phyloP scores from a whole-genome alignment of 2,888 invertebrate species.

The Mystacides longicornis region DNA sequence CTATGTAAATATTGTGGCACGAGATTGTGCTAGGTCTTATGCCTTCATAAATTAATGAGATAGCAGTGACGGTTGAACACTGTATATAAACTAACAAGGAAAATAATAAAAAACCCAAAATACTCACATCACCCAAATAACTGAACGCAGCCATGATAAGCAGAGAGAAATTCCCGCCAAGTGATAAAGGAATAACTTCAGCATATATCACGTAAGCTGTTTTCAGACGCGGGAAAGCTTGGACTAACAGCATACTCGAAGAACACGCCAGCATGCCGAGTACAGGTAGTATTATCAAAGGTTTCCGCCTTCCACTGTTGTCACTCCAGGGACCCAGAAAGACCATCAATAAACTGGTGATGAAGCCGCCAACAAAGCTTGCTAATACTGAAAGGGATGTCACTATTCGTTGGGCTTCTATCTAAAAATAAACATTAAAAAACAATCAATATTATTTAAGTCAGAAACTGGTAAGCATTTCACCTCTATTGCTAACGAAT shows the following conservation, averaged over 20 bases:
- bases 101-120: too few relatives aligned
- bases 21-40: too few relatives aligned
- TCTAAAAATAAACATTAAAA: constrained; percentile 10
- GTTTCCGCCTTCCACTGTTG: constrained; percentile 50
- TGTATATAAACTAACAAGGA: too few relatives aligned
- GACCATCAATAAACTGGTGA: constrained; percentile 54
- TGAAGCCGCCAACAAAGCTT: constrained; percentile 29
- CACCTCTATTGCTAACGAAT: too few relatives aligned
- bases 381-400: constrained; percentile 11
- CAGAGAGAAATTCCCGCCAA: constrained; percentile 61
- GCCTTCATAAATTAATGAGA: too few relatives aligned
- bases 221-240: constrained; percentile 40
- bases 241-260: constrained; percentile 40
- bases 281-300: constrained; percentile 49
- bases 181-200: constrained; percentile 58
- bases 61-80: too few relatives aligned
- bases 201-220: constrained; percentile 41
- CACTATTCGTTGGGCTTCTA: constrained; percentile 17
- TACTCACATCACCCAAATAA: constrained; percentile 68
- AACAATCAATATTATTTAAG: too few relatives aligned
- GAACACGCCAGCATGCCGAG: constrained; percentile 48
- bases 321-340: constrained; percentile 59
- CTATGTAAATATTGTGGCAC: too few relatives aligned
- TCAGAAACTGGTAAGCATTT: too few relatives aligned
- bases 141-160: constrained; percentile 70